phyloP scores from a whole-genome alignment of 2,113 vertebrate species.

The Phaethornis superciliosus region DNA sequence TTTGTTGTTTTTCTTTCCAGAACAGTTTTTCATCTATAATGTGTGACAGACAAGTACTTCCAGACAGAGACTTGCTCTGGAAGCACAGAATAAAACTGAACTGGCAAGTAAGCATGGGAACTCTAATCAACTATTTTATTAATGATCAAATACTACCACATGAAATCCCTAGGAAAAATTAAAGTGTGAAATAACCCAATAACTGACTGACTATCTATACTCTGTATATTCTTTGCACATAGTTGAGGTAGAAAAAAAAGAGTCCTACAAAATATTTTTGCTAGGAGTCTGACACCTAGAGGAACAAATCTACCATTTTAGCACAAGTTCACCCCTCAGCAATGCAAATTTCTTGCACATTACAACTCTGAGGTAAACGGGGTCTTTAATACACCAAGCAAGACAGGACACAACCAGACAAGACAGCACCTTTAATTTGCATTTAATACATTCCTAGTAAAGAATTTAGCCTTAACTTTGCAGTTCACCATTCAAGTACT shows the following conservation, averaged over 20 bases:
- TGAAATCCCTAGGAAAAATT: background rate
- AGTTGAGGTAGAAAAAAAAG: background rate
- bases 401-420: background rate
- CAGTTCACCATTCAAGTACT: background rate
- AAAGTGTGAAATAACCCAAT: background rate
- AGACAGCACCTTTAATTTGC: background rate
- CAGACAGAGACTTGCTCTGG: background rate
- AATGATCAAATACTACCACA: background rate
- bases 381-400: background rate
- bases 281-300: background rate
- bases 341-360: background rate
- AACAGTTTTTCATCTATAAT: background rate
- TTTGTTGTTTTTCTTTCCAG: background rate
- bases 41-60: constrained; percentile 14
- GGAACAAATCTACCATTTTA: background rate
- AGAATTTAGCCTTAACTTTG: background rate
- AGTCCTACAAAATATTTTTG: background rate
- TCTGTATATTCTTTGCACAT: background rate
- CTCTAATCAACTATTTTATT: background rate
- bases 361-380: background rate
- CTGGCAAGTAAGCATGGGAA: background rate
- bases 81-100: background rate
- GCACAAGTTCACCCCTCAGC: background rate
- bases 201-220: background rate
- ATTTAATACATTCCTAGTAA: background rate